Base-by-base conservation (phyloP, 2,113 vertebrate genomes). In the Rhadina sibilatrix region DNA sequence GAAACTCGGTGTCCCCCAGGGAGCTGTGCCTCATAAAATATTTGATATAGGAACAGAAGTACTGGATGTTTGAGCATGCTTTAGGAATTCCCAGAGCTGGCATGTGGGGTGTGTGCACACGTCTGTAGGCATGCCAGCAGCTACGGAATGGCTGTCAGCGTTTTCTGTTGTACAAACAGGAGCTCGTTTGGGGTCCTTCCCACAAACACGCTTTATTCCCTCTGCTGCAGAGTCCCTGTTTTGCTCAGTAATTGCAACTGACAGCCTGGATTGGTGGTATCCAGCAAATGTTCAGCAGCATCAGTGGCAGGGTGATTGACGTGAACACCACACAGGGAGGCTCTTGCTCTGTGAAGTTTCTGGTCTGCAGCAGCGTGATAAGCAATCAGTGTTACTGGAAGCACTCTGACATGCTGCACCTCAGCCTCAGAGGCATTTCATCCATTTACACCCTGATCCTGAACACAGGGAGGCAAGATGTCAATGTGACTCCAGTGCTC, bases 51-150 rank as follows among this genome's bases (percentile, higher is more conserved):
- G 60, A 91, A 30, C 44, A 75, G 81, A 40, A 87, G 60, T 24
- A 25, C 15, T 77, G 49, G 38, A 28, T 84, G 72, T 81, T 59
- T 46, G 56, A 57, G 31, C 4, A 11, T 59, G 81, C 65, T 33
- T 74, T 23, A 47, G 72, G 59, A 83, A 64, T 78, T 74, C 83
- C 93, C 56, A 7, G 11, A 35, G 74, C 47, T 59, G 83, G 12
- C 54, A 31, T 1, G 18, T 30, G 66, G 56, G 0, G 0, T 15
- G 60, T 28, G 22, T 61, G 46, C 14, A 1, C 10, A 23, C 0
- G 0, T 83, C 57, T 75, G 84, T 81, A 42, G 77, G 50, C 24
- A 8, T 52, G 78, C 77, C 91, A 93, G 87, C 86, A 86, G 68
- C 50, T 49, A 25, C 46, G 5, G 31, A 61, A 83, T 30, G 91